A percentile compares a stretch with the other conserved stretches of the same genome.
Evolutionary conservation across 2,888 invertebrate genomes (phyloP).

Genomic region (Eudasyphora cyanicolor): DNA sequence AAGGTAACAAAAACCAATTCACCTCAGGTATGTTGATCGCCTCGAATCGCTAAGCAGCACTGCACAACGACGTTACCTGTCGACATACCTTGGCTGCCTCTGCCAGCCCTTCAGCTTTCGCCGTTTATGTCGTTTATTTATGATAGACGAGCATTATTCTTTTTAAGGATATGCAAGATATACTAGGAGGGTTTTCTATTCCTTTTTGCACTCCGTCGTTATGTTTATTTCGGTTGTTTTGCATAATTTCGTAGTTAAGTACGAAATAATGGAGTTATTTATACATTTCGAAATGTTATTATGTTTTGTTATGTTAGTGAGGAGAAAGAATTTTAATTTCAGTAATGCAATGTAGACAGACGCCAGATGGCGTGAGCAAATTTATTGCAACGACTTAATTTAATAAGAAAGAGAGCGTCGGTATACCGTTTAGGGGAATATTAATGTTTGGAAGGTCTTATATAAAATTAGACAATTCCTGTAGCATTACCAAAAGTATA

Average conservation of each 20-base stretch:
- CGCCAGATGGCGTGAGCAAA: conserved; percentile 10
- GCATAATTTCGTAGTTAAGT: conserved; percentile 35
- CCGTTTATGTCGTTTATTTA: background rate
- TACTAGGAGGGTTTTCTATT: background rate
- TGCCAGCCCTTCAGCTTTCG: background rate
- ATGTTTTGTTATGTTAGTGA: background rate
- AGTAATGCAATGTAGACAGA: background rate
- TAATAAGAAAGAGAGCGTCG: background rate
- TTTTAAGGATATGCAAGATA: conserved; percentile 5
- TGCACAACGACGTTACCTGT: background rate
- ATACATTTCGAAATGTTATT: background rate
- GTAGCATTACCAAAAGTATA: too few species aligned
- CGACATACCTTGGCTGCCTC: background rate
- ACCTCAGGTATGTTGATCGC: background rate
- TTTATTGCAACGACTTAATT: background rate
- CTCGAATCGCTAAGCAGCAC: background rate
- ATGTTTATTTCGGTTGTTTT: conserved; percentile 33
- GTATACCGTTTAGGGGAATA: background rate
- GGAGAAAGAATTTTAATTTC: conserved; percentile 38
- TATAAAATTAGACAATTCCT: too few species aligned
- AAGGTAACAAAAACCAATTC: conserved; percentile 19
- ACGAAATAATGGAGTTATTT: conserved; percentile 37
- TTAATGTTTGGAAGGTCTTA: too few species aligned
- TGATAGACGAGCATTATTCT: background rate
- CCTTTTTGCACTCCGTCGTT: conserved; percentile 37